Evolutionary conservation across 1,140 invertebrate species (phyloP).

Genomic region (Drosophila miranda): DNA sequence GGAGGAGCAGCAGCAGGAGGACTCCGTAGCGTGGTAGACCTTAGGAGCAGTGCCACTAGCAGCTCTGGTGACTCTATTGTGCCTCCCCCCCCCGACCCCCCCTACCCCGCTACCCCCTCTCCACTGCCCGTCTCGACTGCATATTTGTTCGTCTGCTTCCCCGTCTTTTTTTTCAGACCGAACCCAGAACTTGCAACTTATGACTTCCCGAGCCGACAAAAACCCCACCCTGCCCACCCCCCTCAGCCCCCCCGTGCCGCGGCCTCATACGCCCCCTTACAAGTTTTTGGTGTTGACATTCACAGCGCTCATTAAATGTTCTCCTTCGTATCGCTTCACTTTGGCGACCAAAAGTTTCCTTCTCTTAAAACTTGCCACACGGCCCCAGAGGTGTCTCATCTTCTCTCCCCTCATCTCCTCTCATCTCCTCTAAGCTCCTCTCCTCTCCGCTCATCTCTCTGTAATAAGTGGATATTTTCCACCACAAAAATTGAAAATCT

Average conservation of each 20-base stretch:
- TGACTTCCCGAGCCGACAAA: conserved; percentile 63
- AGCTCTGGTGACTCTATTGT: conserved; percentile 32
- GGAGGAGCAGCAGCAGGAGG: conserved; percentile 2
- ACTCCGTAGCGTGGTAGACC: too few relatives aligned
- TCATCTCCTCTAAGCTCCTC: too few relatives aligned
- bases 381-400: too few relatives aligned
- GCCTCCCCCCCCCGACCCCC: background rate
- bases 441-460: too few relatives aligned
- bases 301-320: conserved; percentile 72
- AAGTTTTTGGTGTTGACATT: conserved; percentile 67
- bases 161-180: conserved; percentile 36
- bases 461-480: too few relatives aligned
- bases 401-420: too few relatives aligned
- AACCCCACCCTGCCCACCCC: conserved; percentile 2
- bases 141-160: conserved; percentile 75
- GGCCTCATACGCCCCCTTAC: conserved; percentile 11
- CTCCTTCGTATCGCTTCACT: conserved; percentile 7
- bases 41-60: conserved; percentile 19
- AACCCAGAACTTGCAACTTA: conserved; percentile 64
- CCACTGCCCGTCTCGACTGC: conserved; percentile 28
- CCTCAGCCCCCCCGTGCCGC: too few relatives aligned
- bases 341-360: conserved; percentile 26
- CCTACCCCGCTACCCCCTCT: conserved; percentile 8
- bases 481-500: too few relatives aligned
- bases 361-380: too few relatives aligned